Percentiles rank a stretch among this genome's conserved stretches.
Conservation (phyloP, 1,140 invertebrate genomes). For the Tetranychus urticae region DNA sequence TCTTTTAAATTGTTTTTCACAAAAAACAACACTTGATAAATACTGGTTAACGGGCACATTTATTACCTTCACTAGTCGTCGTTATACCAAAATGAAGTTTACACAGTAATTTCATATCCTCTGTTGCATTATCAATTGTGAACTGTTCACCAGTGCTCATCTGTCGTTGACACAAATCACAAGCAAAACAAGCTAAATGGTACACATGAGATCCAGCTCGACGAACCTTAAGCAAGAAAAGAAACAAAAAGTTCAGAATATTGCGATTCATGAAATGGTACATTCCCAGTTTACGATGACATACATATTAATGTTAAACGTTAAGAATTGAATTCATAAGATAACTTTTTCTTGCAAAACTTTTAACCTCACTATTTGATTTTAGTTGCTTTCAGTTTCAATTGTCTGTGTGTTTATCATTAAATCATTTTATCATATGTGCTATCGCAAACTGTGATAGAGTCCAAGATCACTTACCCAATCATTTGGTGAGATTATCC, state of each 20-base stretch:
- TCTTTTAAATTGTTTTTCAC: neutral
- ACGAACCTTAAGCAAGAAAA: constrained; percentile 23
- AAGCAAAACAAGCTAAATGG: constrained; percentile 94
- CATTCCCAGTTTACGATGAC: constrained; percentile 35
- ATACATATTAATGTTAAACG: too few relatives aligned
- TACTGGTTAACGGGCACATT: too few relatives aligned
- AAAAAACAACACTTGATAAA: neutral
- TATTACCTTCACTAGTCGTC: constrained; percentile 4
- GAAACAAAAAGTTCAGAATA: constrained; percentile 23
- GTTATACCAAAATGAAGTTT: constrained; percentile 20
- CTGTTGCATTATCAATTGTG: constrained; percentile 62
- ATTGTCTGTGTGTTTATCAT: neutral
- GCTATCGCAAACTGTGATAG: neutral
- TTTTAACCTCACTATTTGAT: constrained; percentile 70
- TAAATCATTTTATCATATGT: neutral
- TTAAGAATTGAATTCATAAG: neutral
- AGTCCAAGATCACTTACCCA: constrained; percentile 39
- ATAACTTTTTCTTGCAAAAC: neutral
- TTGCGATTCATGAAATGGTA: constrained; percentile 41
- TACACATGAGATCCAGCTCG: constrained; percentile 78
- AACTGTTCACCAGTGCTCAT: constrained; percentile 93
- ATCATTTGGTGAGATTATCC: constrained; percentile 72
- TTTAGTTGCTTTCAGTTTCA: constrained; percentile 58
- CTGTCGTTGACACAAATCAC: constrained; percentile 86
- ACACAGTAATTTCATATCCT: constrained; percentile 19